Percentiles rank a stretch among this genome's conserved stretches.
These are phyloP conservation scores for Pristionchus japonicus DNA, from an alignment of 2,888 invertebrate species.

Conservation along the genomic window DNA sequence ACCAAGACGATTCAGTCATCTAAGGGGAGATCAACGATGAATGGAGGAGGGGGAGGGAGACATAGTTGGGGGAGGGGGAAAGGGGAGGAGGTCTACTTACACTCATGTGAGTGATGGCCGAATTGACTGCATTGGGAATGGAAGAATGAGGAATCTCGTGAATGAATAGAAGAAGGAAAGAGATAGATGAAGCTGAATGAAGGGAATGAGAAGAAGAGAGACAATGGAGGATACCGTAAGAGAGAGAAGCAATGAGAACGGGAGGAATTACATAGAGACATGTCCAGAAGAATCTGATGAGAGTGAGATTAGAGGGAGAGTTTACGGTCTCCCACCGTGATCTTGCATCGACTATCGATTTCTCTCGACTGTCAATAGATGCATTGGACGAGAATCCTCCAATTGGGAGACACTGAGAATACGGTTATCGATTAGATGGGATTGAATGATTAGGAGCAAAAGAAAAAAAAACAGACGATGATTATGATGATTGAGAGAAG, in stretches of 20 bases:
- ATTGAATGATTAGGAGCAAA: neutral
- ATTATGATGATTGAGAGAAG: neutral
- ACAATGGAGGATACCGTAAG: neutral
- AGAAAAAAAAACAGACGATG: neutral
- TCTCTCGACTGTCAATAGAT: neutral
- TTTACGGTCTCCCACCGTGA: neutral
- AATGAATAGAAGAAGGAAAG: neutral
- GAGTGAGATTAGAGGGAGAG: neutral
- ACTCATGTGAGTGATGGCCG: neutral
- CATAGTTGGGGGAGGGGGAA: no score
- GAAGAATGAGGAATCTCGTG: neutral
- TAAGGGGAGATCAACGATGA: neutral
- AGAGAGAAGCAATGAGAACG: neutral
- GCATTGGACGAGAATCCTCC: neutral
- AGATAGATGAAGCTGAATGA: neutral
- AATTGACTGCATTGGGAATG: neutral
- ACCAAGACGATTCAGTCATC: neutral
- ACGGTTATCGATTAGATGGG: neutral
- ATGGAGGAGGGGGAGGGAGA: neutral
- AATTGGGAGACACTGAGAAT: neutral
- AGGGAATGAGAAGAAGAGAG: neutral
- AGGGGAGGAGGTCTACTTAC: neutral
- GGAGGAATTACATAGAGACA: neutral
- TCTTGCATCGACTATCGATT: neutral
- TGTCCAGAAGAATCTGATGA: neutral